Conservation (phyloP, 2,888 invertebrate genomes). For the Bedellia somnulentella region DNA sequence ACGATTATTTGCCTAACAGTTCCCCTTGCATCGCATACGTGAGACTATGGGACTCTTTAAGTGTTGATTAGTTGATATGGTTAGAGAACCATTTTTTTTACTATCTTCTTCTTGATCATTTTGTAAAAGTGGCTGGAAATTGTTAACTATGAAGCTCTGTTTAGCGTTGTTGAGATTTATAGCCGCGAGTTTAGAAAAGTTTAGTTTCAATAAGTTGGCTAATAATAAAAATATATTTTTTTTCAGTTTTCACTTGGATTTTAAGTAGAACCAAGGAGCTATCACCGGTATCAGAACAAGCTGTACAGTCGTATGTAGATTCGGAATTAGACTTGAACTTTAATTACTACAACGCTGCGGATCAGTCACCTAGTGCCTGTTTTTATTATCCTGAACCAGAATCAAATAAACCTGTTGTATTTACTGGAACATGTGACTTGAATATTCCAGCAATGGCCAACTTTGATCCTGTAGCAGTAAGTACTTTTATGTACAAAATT, state of each 20-base stretch:
- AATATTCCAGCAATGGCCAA: constrained; percentile 7
- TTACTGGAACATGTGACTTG: constrained; percentile 24
- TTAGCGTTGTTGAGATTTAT: too few relatives aligned
- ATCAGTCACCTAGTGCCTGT: constrained; percentile 23
- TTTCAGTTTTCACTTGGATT: constrained; percentile 34
- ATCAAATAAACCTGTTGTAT: constrained; percentile 18
- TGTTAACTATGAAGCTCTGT: too few relatives aligned
- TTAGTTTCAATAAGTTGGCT: background rate
- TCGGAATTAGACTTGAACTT: constrained; percentile 21
- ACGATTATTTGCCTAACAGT: background rate
- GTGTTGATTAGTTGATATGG: too few relatives aligned
- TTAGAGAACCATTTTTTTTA: too few relatives aligned
- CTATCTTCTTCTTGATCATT: too few relatives aligned
- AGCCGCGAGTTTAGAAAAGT: too few relatives aligned
- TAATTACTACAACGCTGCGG: constrained; percentile 18
- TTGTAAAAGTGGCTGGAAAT: too few relatives aligned
- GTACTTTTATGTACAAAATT: too few relatives aligned
- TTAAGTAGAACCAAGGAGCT: constrained; percentile 26
- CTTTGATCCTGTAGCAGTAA: constrained; percentile 8
- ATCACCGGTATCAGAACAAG: constrained; percentile 11
- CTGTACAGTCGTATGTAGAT: constrained; percentile 19
- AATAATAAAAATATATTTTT: background rate
- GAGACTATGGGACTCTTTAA: too few relatives aligned
- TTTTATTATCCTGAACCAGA: constrained; percentile 26
- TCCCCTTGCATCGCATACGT: too few relatives aligned